Percentiles rank a stretch among this genome's conserved stretches.
Evolutionary conservation across 92 coral and sea anemone species (phyloP).

Genomic region (Parazoanthus swiftii): DNA sequence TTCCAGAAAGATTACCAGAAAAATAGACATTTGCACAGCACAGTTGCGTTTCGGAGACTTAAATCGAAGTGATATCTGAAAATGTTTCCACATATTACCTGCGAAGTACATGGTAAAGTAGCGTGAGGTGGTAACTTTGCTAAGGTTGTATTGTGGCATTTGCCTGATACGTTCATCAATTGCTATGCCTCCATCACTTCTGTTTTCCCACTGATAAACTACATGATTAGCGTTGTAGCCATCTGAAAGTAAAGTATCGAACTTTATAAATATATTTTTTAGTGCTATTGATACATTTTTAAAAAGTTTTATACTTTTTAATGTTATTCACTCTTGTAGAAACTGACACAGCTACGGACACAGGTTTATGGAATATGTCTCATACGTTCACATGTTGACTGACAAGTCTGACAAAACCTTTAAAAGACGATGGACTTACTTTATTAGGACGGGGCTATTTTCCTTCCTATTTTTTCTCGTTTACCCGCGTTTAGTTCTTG

Average conservation of each 20-base stretch:
- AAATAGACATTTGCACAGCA: not conserved
- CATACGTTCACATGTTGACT: too few relatives aligned
- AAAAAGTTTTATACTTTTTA: too few relatives aligned
- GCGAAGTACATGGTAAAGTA: constrained; percentile 77
- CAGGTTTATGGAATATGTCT: too few relatives aligned
- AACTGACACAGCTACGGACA: too few relatives aligned
- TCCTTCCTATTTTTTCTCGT: too few relatives aligned
- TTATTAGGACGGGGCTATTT: too few relatives aligned
- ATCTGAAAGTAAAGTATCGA: constrained; percentile 46
- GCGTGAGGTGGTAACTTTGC: constrained; percentile 56
- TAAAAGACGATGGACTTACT: too few relatives aligned
- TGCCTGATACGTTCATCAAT: constrained; percentile 76
- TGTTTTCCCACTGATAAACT: constrained; percentile 85
- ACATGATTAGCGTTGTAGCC: constrained; percentile 88
- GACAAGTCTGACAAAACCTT: too few relatives aligned
- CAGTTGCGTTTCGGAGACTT: not conserved
- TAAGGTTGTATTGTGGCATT: constrained; percentile 91
- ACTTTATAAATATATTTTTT: not conserved
- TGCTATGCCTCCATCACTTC: constrained; percentile 90
- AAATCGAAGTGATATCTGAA: not conserved
- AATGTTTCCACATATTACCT: constrained; percentile 51
- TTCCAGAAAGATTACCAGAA: not conserved
- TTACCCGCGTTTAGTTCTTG: too few relatives aligned
- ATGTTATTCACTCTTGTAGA: too few relatives aligned
- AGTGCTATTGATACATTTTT: not conserved